These are phyloP conservation scores for Hydrozoanthus gracilis DNA, from an alignment of 92 coral and sea anemone species.

Conservation along the genomic window DNA sequence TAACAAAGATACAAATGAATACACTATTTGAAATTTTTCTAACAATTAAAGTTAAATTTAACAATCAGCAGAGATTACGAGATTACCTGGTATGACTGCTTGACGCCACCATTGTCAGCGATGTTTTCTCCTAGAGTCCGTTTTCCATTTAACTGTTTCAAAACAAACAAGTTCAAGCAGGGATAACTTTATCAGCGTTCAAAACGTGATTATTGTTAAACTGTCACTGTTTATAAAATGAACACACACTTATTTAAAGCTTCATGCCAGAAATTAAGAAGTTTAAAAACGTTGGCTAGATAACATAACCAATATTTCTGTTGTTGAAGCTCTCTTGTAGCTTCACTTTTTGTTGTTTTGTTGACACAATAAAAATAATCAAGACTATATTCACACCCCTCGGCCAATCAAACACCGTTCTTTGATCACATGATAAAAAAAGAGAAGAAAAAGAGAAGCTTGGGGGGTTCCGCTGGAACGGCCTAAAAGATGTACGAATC, in stretches of 20 bases:
- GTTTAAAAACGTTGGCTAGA: not conserved
- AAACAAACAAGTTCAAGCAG: not conserved
- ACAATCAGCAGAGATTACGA: not conserved
- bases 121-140: constrained; percentile 34
- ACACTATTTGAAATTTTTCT: not conserved
- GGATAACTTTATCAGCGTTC: no score
- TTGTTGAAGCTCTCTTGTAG: not conserved
- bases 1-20: not conserved
- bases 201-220: not conserved
- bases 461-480: not conserved
- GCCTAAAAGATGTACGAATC: no score
- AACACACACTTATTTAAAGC: not conserved
- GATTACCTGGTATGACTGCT: constrained; percentile 36
- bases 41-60: not conserved
- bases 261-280: not conserved
- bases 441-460: not conserved
- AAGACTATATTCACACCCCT: not conserved
- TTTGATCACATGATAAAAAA: not conserved
- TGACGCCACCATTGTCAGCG: constrained; percentile 41
- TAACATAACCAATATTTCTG: not conserved
- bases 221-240: not conserved
- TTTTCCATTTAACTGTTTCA: constrained; percentile 5
- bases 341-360: not conserved
- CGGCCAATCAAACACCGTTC: not conserved
- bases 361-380: not conserved